These are phyloP conservation scores for Andrena haemorrhoa DNA, from an alignment of 2,888 invertebrate species.

Conservation along the genomic window DNA sequence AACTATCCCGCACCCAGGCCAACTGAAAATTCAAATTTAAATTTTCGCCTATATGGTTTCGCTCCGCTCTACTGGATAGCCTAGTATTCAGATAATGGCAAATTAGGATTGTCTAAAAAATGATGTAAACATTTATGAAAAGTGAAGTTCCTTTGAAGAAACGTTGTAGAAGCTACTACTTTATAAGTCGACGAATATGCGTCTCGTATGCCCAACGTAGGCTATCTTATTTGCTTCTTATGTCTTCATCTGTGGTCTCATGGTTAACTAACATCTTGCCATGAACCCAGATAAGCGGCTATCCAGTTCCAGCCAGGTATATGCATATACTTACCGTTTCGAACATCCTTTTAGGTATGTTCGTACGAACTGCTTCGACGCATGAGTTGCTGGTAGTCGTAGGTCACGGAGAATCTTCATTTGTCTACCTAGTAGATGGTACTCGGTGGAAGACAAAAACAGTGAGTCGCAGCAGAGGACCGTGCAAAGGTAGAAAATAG, in stretches of 20 bases:
- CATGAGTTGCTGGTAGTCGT: not conserved
- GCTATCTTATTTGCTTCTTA: slow-evolving; percentile 2
- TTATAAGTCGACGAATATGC: not conserved
- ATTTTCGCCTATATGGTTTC: too few relatives aligned
- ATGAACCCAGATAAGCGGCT: slow-evolving; percentile 4
- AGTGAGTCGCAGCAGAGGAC: not conserved
- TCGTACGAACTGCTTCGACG: not conserved
- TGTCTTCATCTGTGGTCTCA: not conserved
- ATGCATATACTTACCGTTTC: not conserved
- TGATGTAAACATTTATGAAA: not conserved
- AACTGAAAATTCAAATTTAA: too few relatives aligned
- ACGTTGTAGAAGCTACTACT: not conserved
- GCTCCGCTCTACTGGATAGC: too few relatives aligned
- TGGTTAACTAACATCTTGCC: slow-evolving; percentile 1
- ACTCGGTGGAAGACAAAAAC: not conserved
- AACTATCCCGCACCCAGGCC: too few relatives aligned
- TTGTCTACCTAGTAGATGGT: not conserved
- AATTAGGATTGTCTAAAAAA: too few relatives aligned
- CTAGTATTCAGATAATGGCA: not conserved
- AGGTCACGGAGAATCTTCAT: not conserved
- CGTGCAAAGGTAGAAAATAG: not conserved
- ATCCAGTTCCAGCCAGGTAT: slow-evolving; percentile 8
- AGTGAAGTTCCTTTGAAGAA: not conserved
- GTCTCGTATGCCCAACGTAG: not conserved
- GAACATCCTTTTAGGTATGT: not conserved